phyloP scores from a whole-genome alignment of 2,113 vertebrate species.

The Bombycilla garrulus region DNA sequence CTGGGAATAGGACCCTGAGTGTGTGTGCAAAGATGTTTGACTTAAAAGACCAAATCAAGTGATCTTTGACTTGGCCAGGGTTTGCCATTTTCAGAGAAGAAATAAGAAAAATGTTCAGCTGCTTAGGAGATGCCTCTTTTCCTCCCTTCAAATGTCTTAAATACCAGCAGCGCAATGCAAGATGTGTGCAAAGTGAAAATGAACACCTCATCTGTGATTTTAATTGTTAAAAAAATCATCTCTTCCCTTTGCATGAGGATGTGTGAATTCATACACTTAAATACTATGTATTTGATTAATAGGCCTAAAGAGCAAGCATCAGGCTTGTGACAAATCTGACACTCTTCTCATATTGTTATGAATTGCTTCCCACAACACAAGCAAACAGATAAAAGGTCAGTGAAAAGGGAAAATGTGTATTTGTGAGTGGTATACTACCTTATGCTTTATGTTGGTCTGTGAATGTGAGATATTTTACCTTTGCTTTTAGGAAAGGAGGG shows the following conservation, averaged over 20 bases:
- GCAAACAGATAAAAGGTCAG: background rate
- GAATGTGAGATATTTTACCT: background rate
- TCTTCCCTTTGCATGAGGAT: background rate
- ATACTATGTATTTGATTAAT: background rate
- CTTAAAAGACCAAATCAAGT: background rate
- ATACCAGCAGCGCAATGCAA: background rate
- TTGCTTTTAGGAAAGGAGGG: background rate
- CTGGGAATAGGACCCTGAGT: background rate
- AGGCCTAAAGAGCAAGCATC: background rate
- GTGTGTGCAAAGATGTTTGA: background rate
- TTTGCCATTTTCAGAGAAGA: background rate
- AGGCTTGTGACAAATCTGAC: background rate
- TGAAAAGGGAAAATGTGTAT: background rate
- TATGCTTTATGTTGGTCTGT: background rate
- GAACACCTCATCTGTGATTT: background rate
- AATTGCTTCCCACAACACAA: background rate
- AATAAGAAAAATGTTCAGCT: background rate
- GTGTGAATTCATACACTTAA: background rate
- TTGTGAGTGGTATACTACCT: background rate
- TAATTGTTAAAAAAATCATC: background rate
- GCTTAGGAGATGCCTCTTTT: background rate
- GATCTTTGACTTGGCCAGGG: background rate
- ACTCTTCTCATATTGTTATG: background rate
- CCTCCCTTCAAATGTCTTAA: background rate
- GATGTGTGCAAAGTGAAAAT: background rate